Evolutionary conservation across 2,113 vertebrate species (phyloP).

Genomic region (Prolemur simus): DNA sequence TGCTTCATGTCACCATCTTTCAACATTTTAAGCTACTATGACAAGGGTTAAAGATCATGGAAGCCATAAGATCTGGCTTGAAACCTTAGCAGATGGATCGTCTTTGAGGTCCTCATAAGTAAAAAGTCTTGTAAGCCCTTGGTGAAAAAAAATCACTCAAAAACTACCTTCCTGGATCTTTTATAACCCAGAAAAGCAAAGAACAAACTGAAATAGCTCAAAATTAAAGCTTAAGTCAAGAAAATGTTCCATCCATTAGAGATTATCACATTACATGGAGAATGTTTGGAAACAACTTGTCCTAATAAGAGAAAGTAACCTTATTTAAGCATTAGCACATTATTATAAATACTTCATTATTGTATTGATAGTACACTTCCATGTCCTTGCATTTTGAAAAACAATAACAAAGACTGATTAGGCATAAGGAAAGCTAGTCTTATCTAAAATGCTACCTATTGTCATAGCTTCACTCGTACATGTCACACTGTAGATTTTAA

Average conservation of each 20-base stretch:
- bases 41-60: slow-evolving; percentile 65
- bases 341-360: neutral
- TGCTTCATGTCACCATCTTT: slow-evolving; percentile 59
- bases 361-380: neutral
- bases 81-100: slow-evolving; percentile 47
- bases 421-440: neutral
- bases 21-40: slow-evolving; percentile 60
- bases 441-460: neutral
- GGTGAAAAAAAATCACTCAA: slow-evolving; percentile 38
- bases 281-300: neutral
- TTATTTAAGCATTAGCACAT: neutral
- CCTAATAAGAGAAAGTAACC: neutral
- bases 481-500: neutral
- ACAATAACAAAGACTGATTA: neutral
- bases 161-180: neutral
- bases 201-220: neutral
- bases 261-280: neutral
- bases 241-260: neutral
- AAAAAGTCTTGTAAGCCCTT: slow-evolving; percentile 28
- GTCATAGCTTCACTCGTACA: neutral
- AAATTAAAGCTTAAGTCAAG: neutral
- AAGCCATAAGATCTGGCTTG: slow-evolving; percentile 57
- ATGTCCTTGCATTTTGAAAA: neutral
- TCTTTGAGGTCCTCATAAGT: slow-evolving; percentile 56
- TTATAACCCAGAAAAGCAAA: slow-evolving; percentile 29